Percentiles rank a stretch among this genome's conserved stretches.
phyloP scores from a whole-genome alignment of 2,888 invertebrate species.

The Ischnura elegans region DNA sequence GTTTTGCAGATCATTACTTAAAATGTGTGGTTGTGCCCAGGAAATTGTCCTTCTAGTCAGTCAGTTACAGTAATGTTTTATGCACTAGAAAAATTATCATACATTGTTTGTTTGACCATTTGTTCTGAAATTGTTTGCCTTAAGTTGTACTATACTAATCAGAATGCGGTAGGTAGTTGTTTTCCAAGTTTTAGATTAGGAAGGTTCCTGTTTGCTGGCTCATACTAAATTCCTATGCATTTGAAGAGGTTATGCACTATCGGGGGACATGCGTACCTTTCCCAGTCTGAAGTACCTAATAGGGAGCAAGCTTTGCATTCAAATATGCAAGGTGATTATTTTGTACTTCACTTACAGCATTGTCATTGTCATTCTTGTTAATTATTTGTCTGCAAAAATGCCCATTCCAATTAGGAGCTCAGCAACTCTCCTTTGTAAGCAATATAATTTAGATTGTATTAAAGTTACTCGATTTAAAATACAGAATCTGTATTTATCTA shows the following conservation, averaged over 20 bases:
- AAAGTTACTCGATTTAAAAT: conserved; percentile 42
- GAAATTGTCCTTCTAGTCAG: conserved; percentile 46
- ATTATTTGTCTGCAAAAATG: conserved; percentile 53
- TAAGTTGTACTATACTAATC: too few species aligned
- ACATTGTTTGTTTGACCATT: background rate
- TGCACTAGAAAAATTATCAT: background rate
- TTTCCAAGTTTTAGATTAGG: background rate
- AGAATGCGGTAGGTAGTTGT: background rate
- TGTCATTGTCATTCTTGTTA: background rate
- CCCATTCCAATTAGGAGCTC: conserved; percentile 49
- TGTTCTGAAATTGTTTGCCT: background rate
- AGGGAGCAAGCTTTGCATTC: background rate
- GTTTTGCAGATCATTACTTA: conserved; percentile 52
- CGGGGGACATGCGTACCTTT: too few species aligned
- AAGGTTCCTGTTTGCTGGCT: background rate
- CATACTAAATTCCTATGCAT: conserved; percentile 8
- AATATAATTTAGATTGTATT: conserved; percentile 45
- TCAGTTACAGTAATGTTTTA: conserved; percentile 7
- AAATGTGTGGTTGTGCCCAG: conserved; percentile 35
- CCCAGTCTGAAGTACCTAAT: background rate
- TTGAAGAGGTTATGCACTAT: background rate
- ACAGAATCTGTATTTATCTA: conserved; percentile 60
- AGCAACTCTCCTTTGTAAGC: conserved; percentile 6
- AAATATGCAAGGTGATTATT: background rate
- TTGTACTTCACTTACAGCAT: conserved; percentile 50